Evolutionary conservation across 2,888 invertebrate species (phyloP), one percentile per base, ranked within the genome.

Genomic region (Calliopum simillimum): DNA sequence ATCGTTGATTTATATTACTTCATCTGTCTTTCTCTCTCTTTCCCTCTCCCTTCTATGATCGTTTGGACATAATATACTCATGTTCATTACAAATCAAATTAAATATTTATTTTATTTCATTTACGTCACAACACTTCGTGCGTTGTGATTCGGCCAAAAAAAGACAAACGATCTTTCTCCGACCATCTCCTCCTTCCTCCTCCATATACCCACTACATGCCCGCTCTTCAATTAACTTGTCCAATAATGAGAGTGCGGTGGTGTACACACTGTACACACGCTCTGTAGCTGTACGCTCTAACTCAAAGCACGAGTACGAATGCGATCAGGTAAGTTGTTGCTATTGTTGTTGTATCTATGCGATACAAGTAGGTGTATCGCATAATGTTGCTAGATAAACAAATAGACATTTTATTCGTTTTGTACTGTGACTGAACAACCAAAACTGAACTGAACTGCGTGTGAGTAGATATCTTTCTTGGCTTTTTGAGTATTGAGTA

Each of bases 271-370:
- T n/a, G n/a, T n/a, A n/a, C n/a, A n/a, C n/a, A n/a, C n/a, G n/a
- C n/a, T n/a, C n/a, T n/a, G n/a, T n/a, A n/a, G n/a, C n/a, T n/a
- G n/a, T 33, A 33, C 33, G 33, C 33, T 19, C 19, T 21, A 61
- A 23, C 19, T 61, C 19, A 61, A 19, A 47, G 46, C 21, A 53
- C 43, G 61, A 11, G 19, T 44, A 21, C 44, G 23, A 51, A 53
- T 25, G 41, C 51, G 64, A 51, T 64, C 64, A 63, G 64, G 64
- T 64, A 44, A 61, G 46, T 56, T 25, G 41, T 21, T 62, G 46
- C 25, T 25, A 19, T 21, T 62, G 46, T n/a, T 58, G 41, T 33
- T 16, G 58, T 62, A 62, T 47, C 23, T 49, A 14, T 14, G 6
- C n/a, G 47, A 44, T 59, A 43, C 44, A 33, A 19, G 44, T 41